These are phyloP conservation scores for Troides helena DNA, from an alignment of 2,888 invertebrate genomes.

Conservation along the genomic window DNA sequence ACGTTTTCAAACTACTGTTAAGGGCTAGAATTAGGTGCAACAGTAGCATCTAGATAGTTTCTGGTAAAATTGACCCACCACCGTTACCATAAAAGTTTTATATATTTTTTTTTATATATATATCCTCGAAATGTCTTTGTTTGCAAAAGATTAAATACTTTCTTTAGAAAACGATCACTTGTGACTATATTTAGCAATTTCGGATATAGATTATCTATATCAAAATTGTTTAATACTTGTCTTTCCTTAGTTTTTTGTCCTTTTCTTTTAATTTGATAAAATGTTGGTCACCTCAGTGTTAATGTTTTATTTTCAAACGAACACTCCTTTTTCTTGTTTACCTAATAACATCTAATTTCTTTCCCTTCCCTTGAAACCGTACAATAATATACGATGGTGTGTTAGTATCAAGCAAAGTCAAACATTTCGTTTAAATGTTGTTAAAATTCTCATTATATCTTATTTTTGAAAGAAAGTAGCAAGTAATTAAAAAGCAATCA, in stretches of 20 bases:
- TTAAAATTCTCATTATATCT: background rate
- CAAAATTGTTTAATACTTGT: no score
- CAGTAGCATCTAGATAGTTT: no score
- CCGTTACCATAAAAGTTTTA: no score
- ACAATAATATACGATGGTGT: constrained; percentile 9
- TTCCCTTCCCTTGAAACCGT: constrained; percentile 28
- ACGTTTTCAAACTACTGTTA: no score
- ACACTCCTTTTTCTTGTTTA: constrained; percentile 66
- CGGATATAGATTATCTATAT: no score
- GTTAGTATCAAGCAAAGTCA: background rate
- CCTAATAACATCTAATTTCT: constrained; percentile 50
- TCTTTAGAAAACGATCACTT: background rate
- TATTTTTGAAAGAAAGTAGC: constrained; percentile 30
- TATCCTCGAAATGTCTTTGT: no score
- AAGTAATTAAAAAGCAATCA: constrained; percentile 80
- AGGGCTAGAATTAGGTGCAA: no score
- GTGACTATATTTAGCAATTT: no score
- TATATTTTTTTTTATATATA: no score
- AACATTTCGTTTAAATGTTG: background rate
- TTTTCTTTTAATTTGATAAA: background rate
- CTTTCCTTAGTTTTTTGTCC: background rate
- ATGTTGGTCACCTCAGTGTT: constrained; percentile 18
- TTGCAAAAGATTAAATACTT: background rate
- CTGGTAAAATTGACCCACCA: no score
- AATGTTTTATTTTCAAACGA: constrained; percentile 36